Evolutionary conservation across 2,797 vertebrate genomes (phyloP).

Genomic region (Crenichthys baileyi): DNA sequence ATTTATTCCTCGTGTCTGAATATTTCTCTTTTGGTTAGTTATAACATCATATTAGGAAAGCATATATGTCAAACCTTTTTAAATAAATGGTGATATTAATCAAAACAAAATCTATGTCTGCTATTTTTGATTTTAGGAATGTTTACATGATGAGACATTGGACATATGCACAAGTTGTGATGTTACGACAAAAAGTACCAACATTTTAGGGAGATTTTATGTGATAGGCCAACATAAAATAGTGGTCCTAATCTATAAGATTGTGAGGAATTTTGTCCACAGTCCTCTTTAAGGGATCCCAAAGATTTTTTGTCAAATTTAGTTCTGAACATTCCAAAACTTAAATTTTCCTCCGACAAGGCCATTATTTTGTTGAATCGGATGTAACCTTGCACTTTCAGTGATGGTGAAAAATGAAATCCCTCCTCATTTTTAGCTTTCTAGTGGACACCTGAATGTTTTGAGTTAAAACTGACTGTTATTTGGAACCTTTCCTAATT

Average conservation of each 20-base stretch:
- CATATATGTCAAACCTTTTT: constrained; percentile 15
- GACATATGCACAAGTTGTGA: background rate
- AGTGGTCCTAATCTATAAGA: background rate
- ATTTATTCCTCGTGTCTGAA: constrained; percentile 3
- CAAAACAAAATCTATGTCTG: background rate
- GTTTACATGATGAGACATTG: background rate
- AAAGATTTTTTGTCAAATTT: background rate
- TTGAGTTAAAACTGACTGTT: background rate
- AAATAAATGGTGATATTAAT: constrained; percentile 17
- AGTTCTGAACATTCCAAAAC: background rate
- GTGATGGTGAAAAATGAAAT: background rate
- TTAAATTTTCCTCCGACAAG: background rate
- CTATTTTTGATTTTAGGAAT: background rate
- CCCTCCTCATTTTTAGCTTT: too few relatives aligned
- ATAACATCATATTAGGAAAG: constrained; percentile 6
- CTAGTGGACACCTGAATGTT: background rate
- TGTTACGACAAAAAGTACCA: background rate
- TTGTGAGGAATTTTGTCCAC: background rate
- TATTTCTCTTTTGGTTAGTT: constrained; percentile 3
- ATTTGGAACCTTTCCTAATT: background rate
- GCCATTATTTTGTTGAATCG: background rate
- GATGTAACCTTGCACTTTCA: background rate
- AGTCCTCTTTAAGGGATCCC: background rate
- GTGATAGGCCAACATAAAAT: background rate
- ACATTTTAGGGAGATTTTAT: background rate